A percentile compares a stretch with the other conserved stretches of the same genome.
phyloP scores from a whole-genome alignment of 2,888 invertebrate species.

The Rhopalosiphum nymphaeae region DNA sequence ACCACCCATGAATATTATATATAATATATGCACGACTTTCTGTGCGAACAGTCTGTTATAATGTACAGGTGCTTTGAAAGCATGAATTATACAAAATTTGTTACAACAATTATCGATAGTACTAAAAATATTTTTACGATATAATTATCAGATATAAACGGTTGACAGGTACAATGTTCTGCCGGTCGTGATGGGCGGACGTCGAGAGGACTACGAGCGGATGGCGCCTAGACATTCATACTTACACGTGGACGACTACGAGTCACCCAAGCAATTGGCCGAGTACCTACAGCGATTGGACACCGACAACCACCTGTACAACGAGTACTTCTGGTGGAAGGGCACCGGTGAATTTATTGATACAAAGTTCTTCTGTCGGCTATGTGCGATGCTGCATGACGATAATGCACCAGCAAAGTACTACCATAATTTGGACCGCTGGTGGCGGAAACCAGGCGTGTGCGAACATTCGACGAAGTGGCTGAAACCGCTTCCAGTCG shows the following conservation, averaged over 20 bases:
- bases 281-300: constrained; percentile 88
- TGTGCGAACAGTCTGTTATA: background rate
- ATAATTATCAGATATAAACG: background rate
- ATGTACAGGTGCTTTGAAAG: background rate
- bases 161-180: constrained; percentile 80
- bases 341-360: constrained; percentile 96
- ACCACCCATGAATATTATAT: background rate
- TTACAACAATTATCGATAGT: background rate
- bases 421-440: constrained; percentile 88
- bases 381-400: constrained; percentile 88
- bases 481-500: constrained; percentile 69
- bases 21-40: background rate
- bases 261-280: constrained; percentile 87
- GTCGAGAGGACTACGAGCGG: constrained; percentile 89
- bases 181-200: constrained; percentile 96
- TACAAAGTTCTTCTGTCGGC: constrained; percentile 93
- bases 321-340: constrained; percentile 95
- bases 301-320: constrained; percentile 89
- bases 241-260: constrained; percentile 96
- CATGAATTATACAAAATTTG: background rate
- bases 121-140: background rate
- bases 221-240: constrained; percentile 92
- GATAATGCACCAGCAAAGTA: constrained; percentile 74
- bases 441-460: constrained; percentile 88
- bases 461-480: constrained; percentile 81